These are phyloP conservation scores for Pholis gunnellus DNA, from an alignment of 2,113 vertebrate genomes.

Conservation along the genomic window DNA sequence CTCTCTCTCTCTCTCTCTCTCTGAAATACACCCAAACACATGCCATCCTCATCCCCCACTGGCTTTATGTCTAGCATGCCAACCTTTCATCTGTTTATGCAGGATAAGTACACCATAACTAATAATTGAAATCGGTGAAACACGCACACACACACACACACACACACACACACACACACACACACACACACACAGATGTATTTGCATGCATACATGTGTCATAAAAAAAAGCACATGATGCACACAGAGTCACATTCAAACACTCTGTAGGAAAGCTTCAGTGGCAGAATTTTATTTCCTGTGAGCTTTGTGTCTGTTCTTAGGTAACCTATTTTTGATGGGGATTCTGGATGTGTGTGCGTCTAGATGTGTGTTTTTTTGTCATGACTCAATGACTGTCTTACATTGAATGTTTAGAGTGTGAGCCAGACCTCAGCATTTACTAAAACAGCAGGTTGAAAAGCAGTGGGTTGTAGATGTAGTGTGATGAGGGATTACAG, in stretches of 20 bases:
- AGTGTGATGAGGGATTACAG: slow-evolving; percentile 31
- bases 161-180: slow-evolving; percentile 25
- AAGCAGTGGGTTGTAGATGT: slow-evolving; percentile 18
- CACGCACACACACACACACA: slow-evolving; percentile 11
- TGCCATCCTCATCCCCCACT: slow-evolving; percentile 3
- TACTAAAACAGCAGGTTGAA: slow-evolving; percentile 22
- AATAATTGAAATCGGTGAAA: slow-evolving; percentile 27
- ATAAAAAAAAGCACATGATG: slow-evolving; percentile 1
- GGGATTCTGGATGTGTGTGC: slow-evolving; percentile 16
- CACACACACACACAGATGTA: slow-evolving; percentile 13
- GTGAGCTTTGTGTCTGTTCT: slow-evolving; percentile 35
- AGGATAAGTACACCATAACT: slow-evolving; percentile 46
- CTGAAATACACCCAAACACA: background rate
- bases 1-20: background rate
- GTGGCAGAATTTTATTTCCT: slow-evolving; percentile 15
- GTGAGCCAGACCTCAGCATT: background rate
- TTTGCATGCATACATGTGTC: background rate
- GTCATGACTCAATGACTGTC: slow-evolving; percentile 21
- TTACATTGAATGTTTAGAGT: slow-evolving; percentile 15
- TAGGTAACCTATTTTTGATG: slow-evolving; percentile 44
- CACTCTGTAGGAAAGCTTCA: slow-evolving; percentile 16
- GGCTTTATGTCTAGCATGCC: slow-evolving; percentile 34
- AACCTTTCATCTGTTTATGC: slow-evolving; percentile 40
- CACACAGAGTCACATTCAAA: background rate
- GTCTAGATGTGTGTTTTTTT: background rate